Conservation (phyloP, 2,113 vertebrate genomes). For the Grallaria varia region DNA sequence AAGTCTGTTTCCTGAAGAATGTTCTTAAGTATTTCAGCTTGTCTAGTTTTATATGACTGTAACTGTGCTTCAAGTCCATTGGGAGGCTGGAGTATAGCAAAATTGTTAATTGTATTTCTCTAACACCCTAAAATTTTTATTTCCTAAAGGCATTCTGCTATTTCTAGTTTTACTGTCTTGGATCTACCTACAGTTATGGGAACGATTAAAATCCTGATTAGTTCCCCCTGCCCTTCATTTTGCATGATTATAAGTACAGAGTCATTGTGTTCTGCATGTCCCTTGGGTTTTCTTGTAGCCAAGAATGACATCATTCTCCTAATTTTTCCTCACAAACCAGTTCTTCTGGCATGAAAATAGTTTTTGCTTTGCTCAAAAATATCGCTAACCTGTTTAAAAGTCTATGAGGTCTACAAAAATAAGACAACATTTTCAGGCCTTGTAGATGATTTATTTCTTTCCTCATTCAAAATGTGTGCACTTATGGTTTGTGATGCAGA, state of each 20-base stretch:
- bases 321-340: neutral
- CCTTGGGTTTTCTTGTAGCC: neutral
- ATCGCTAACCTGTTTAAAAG: neutral
- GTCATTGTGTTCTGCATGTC: neutral
- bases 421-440: neutral
- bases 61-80: neutral
- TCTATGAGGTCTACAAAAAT: neutral
- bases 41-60: neutral
- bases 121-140: neutral
- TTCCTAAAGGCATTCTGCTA: neutral
- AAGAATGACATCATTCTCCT: neutral
- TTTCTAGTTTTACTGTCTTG: neutral
- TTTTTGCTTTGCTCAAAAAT: neutral
- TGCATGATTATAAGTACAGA: neutral
- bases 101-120: neutral
- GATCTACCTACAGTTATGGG: neutral
- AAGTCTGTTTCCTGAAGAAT: constrained; percentile 5
- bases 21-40: neutral
- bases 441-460: neutral
- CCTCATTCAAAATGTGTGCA: neutral
- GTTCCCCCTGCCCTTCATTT: neutral
- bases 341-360: neutral
- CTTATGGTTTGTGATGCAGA: neutral
- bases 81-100: neutral
- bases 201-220: neutral